These are phyloP conservation scores for Leptoclinus maculatus DNA, from an alignment of 2,797 vertebrate species.

Conservation along the genomic window DNA sequence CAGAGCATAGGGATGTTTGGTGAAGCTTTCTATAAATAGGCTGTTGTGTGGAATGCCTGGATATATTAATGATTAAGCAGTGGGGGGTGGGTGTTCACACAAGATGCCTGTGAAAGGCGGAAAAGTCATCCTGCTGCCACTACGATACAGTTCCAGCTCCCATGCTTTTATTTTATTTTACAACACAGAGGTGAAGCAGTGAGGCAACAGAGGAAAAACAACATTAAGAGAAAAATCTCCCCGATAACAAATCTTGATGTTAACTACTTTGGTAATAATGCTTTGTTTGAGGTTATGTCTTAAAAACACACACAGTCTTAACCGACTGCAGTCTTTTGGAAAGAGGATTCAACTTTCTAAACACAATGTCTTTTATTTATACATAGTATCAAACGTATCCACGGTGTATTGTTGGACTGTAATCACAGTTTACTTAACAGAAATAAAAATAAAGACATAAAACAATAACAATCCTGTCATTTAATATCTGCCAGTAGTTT, in stretches of 20 bases:
- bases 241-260: not conserved
- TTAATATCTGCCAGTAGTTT: not conserved
- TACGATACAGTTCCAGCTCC: not conserved
- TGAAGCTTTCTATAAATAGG: slow-evolving; percentile 81
- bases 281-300: not conserved
- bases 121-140: slow-evolving; percentile 39
- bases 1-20: slow-evolving; percentile 58
- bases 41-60: slow-evolving; percentile 69
- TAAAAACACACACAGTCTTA: not conserved
- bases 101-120: slow-evolving; percentile 30
- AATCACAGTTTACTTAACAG: not conserved
- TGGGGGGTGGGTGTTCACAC: slow-evolving; percentile 32
- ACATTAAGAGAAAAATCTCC: not conserved
- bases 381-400: not conserved
- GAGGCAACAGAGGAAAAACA: not conserved
- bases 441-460: not conserved
- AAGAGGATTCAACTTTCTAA: not conserved
- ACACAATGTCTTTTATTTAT: not conserved
- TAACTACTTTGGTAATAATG: not conserved
- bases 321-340: not conserved
- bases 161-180: not conserved
- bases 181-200: not conserved
- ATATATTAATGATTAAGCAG: slow-evolving; percentile 82
- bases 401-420: not conserved
- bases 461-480: not conserved